Evolutionary conservation across 1,140 invertebrate genomes (phyloP).

Genomic region (Cryptotermes secundus): DNA sequence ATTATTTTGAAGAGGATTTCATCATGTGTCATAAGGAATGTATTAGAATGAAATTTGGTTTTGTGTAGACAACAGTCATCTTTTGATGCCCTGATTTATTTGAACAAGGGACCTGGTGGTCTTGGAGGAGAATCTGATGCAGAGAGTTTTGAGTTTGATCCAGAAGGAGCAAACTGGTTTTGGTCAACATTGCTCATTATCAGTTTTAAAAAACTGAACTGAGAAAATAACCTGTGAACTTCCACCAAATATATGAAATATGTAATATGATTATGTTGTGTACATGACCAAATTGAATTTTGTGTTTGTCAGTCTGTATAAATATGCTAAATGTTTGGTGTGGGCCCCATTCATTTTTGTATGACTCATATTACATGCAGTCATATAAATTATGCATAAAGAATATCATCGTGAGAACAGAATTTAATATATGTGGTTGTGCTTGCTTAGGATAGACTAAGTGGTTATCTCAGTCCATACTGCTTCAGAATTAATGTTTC

Average conservation of each 20-base stretch:
- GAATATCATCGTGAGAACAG: neutral
- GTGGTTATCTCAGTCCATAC: neutral
- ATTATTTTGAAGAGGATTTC: too few relatives aligned
- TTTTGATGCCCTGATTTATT: too few relatives aligned
- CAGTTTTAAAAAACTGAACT: neutral
- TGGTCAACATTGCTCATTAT: neutral
- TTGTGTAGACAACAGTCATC: too few relatives aligned
- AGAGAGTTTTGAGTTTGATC: too few relatives aligned
- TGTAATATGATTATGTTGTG: neutral
- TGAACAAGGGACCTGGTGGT: too few relatives aligned
- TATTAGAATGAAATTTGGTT: too few relatives aligned
- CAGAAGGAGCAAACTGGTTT: too few relatives aligned
- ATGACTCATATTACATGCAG: neutral
- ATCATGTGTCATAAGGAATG: too few relatives aligned
- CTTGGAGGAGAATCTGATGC: too few relatives aligned
- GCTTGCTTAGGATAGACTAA: neutral
- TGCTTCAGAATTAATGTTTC: too few relatives aligned
- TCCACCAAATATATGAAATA: neutral
- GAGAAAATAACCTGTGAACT: neutral
- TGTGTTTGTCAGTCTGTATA: neutral
- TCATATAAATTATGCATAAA: neutral
- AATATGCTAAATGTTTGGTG: neutral
- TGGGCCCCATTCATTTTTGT: neutral
- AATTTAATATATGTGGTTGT: neutral
- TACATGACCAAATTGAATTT: neutral